Conservation (phyloP, 1,140 invertebrate species). For the Ceratosolen solmsi region DNA sequence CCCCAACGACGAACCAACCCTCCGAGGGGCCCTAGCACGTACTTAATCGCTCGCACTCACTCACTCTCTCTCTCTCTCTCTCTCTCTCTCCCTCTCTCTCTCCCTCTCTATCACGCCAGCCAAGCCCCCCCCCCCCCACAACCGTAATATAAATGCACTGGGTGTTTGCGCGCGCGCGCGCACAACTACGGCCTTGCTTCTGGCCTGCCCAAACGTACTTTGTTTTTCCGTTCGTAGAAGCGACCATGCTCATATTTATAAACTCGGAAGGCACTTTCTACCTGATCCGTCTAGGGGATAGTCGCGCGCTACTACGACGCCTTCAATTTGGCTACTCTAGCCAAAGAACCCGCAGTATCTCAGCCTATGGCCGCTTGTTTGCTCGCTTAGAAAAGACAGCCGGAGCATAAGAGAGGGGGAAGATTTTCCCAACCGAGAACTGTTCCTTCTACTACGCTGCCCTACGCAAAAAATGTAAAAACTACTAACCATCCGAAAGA, state of each 20-base stretch:
- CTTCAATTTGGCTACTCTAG: background rate
- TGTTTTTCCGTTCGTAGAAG: conserved; percentile 10
- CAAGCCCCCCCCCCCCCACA: too few relatives aligned
- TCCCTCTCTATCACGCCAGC: too few relatives aligned
- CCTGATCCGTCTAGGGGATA: background rate
- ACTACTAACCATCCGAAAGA: conserved; percentile 5
- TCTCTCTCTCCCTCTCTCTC: background rate
- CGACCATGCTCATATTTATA: background rate
- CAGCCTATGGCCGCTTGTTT: too few relatives aligned
- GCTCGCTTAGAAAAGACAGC: too few relatives aligned
- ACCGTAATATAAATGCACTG: background rate
- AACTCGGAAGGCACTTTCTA: background rate
- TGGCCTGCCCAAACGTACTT: conserved; percentile 4
- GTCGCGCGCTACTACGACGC: background rate
- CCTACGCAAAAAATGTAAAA: conserved; percentile 18
- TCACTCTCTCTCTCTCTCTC: background rate
- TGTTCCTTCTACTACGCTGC: background rate
- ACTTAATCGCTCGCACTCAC: too few relatives aligned
- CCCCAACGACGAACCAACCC: background rate
- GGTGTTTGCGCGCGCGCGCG: background rate
- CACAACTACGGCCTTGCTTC: background rate
- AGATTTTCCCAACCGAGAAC: background rate
- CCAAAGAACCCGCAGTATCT: background rate
- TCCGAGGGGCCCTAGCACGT: background rate
- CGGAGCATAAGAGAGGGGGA: background rate